Base-by-base conservation (phyloP, 2,113 vertebrate genomes). In the Engraulis encrasicolus region DNA sequence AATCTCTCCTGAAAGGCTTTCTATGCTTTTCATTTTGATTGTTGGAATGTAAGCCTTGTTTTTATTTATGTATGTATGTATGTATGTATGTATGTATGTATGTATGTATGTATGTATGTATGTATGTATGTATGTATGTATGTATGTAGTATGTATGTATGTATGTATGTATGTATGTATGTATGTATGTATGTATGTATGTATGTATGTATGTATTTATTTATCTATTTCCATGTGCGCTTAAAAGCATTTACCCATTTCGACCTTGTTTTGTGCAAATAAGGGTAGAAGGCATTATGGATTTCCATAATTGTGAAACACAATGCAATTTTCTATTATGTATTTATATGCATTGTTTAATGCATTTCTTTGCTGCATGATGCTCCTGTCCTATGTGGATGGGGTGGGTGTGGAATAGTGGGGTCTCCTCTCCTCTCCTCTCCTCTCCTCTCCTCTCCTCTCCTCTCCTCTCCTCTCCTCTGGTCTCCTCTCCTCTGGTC, bases 21-120 rank as follows among this genome's bases (percentile, higher is more conserved):
- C 58, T 31, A 66, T 66, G 58, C 58, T 66, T 66, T 66, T 66
- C 58, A 66, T 66, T 23, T n/a, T 66, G 23, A 66, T 66, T 66
- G 12, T 23, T 66, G 58, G 27, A 66, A 66, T 66, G 23, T n/a
- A 27, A 66, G n/a, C 58, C 1, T 66, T 31, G 27, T 66, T 12
- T 45, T 45, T 45, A 45, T 45, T 45, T n/a, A n/a, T n/a, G n/a
- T n/a, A n/a, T n/a, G n/a, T n/a, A n/a, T n/a, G n/a, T n/a, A n/a
- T 61, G 6, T 61, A 61, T 61, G 6, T 23, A 54, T 54, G 17
- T 19, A 54, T 18, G 4, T 14, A 14, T 54, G 17, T 54, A 54
- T 54, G 17, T 54, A 54, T 54, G 17, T 54, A 54, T 54, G 17
- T 54, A 19, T 54, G 17, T 54, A 18, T 54, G 7, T 54, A 61